These are phyloP conservation scores for Ciconia maguari DNA, from an alignment of 2,113 vertebrate genomes.

Conservation along the genomic window DNA sequence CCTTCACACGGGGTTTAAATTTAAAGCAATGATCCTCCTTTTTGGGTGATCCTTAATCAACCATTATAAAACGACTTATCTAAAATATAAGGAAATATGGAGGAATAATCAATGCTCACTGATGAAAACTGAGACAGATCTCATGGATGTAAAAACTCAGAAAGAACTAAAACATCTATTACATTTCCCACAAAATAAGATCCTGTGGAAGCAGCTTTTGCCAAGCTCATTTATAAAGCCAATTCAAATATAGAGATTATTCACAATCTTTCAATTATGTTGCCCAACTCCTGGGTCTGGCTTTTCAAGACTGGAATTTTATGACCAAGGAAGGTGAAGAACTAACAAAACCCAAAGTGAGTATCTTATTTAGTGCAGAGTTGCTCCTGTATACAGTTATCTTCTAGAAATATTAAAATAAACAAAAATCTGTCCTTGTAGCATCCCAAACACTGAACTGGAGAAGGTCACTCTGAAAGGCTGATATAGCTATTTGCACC, in stretches of 20 bases:
- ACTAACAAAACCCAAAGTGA: neutral
- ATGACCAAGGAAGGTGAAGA: neutral
- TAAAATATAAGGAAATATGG: neutral
- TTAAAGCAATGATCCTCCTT: neutral
- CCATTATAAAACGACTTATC: neutral
- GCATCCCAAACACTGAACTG: neutral
- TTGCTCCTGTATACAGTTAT: fast-evolving
- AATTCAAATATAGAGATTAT: neutral
- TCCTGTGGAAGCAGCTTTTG: neutral
- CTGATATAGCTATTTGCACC: neutral
- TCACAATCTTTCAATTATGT: neutral
- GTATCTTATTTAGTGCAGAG: neutral
- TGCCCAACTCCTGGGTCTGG: neutral
- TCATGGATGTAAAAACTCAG: neutral
- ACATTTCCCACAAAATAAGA: neutral
- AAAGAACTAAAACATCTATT: neutral
- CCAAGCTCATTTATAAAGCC: neutral
- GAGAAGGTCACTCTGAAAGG: neutral
- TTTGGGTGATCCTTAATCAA: neutral
- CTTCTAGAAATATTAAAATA: neutral
- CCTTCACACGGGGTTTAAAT: neutral
- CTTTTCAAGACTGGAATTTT: neutral
- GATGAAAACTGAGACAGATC: neutral
- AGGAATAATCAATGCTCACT: neutral
- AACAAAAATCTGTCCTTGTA: neutral